Evolutionary conservation across 2,888 invertebrate species (phyloP).

Genomic region (Rugalucina vietnamica): DNA sequence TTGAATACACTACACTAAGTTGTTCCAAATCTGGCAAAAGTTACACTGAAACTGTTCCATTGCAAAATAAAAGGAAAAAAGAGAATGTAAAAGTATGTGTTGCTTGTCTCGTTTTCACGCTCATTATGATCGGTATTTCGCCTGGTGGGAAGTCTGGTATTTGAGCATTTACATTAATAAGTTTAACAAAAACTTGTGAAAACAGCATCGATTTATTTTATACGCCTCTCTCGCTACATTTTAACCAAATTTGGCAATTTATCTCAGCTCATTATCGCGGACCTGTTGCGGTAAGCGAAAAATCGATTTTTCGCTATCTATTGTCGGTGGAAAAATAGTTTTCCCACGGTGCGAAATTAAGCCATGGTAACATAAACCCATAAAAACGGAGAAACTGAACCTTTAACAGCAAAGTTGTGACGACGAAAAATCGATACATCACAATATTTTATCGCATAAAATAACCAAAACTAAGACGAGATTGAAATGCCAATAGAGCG

Average conservation of each 20-base stretch:
- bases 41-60: too few species aligned
- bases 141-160: too few species aligned
- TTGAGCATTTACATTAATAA: too few species aligned
- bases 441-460: slow-evolving; percentile 1
- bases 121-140: too few species aligned
- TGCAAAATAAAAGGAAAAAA: too few species aligned
- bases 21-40: too few species aligned
- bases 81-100: too few species aligned
- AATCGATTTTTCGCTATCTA: background rate
- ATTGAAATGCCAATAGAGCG: slow-evolving; percentile 15
- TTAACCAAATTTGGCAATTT: background rate
- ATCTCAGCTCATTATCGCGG: too few species aligned
- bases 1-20: too few species aligned
- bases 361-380: background rate
- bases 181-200: too few species aligned
- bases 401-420: background rate
- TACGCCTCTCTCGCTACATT: background rate
- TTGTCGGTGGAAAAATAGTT: background rate
- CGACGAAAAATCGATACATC: slow-evolving; percentile 9
- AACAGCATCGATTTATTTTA: too few species aligned
- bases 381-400: slow-evolving; percentile 3
- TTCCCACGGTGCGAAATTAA: background rate
- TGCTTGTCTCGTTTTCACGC: too few species aligned
- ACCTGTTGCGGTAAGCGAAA: background rate
- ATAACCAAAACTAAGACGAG: background rate